Evolutionary conservation across 1,140 invertebrate genomes (phyloP), one percentile per base, ranked within the genome.

Genomic region (Drosophila willistoni): DNA sequence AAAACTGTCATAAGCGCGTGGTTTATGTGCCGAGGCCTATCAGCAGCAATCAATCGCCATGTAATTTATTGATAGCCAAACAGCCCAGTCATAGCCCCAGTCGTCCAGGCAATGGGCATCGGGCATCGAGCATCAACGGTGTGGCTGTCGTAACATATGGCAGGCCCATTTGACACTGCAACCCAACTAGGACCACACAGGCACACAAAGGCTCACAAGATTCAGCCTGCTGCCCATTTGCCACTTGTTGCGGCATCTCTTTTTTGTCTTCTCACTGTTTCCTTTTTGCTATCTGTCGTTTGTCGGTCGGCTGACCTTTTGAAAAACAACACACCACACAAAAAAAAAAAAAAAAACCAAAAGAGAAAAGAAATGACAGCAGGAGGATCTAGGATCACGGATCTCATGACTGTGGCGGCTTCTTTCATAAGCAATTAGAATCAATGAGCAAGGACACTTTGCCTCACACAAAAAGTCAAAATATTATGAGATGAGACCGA

Each of bases 1-100:
- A 86, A 86, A 86, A 87, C 83, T 86, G 83, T 86, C 83, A 86
- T 83, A 86, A 86, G 84, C 83, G 72, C 69, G 83, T 87, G 81
- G 83, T 77, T 76, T 85, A 70, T 87, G 83, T 82, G 79, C 75
- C 70, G 65, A 63, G 65, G 82, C 66, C 83, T 87, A 86, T 86
- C 83, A 89, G 83, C 83, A 89, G 83, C 84, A 83, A 89, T 89
- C 83, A 86, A 86, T 86, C 79, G 79, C 67, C 56, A 39, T 47
- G 75, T 87, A 77, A 86, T 87, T 86, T 86, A 86, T 86, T 87
- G 81, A 86, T 87, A 87, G 64, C 57, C 56, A 65, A 17, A 51
- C 42, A 17, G 13, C 25, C 39, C 25, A 47, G 13, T 19, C 61
- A 47, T 47, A 22, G 41, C 59, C 25, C 42, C 22, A 14, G 42